Base-by-base conservation (phyloP, 2,797 vertebrate genomes). In the Phataginus tetradactyla region DNA sequence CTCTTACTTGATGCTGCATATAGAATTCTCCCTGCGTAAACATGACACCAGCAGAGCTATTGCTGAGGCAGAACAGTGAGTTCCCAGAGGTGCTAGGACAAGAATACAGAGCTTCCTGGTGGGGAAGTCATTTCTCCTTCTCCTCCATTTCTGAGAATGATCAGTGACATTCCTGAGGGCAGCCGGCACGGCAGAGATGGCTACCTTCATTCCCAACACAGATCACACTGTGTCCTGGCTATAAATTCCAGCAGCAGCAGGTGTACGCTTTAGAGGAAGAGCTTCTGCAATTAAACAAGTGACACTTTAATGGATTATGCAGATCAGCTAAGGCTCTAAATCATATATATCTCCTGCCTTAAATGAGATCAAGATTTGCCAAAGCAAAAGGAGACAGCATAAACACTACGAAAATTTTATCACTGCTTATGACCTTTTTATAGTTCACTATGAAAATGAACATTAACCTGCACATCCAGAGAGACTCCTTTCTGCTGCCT, bases 291-390 rank as follows among this genome's bases (percentile, higher is more conserved):
- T 97, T 96, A 79, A 91, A 96, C 96, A 72, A 93, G 87, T 97
- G 97, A 97, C 97, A 96, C 95, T 96, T 97, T 97, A 97, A 97
- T 96, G 96, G 96, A 89, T 96, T 95, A 97, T 95, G 97, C 94
- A 97, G 92, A 97, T 97, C 81, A 92, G 88, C 87, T 49, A 66
- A 80, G 78, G 90, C 79, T 92, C 90, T 95, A 92, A 97, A 96
- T 97, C 97, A 96, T 57, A 84, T 63, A 49, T 63, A 49, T 90
- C 74, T 94, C 72, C 93, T 80, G 77, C 90, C 77, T 95, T 69
- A 32, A 72, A 92, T 34, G 87, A 68, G 85, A 84, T 32, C 3
- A 1, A 49, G 64, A 53, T 17, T 6, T 87, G 94, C 79, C 78
- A 23, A 45, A 95, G 85, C 42, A 7, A 94, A 90, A 79, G 64